Conservation (phyloP, 2,113 vertebrate species). For the Colistium nudipinnis region DNA sequence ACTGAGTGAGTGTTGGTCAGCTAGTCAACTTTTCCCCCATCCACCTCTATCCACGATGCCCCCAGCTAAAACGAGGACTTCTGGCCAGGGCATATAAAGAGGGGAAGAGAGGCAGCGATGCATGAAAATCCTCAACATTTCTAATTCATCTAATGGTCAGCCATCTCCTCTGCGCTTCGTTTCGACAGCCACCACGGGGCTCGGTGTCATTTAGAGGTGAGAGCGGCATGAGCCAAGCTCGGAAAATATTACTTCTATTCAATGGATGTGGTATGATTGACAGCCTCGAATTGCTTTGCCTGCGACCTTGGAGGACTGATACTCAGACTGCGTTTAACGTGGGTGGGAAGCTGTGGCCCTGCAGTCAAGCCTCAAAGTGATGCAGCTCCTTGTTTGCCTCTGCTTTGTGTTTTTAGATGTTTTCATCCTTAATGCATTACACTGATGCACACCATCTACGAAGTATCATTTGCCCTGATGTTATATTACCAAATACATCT, state of each 20-base stretch:
- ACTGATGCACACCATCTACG: background rate
- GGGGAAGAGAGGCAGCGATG: slow-evolving; percentile 26
- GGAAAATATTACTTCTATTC: slow-evolving; percentile 69
- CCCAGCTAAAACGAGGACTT: slow-evolving; percentile 4
- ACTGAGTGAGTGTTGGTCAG: slow-evolving; percentile 1
- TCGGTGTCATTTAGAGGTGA: slow-evolving; percentile 71
- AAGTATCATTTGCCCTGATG: background rate
- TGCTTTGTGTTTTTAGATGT: slow-evolving; percentile 8
- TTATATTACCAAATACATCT: background rate
- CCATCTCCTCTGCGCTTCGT: slow-evolving; percentile 22
- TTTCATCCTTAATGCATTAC: slow-evolving; percentile 5
- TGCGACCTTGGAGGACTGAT: slow-evolving; percentile 57
- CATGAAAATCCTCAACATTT: slow-evolving; percentile 45
- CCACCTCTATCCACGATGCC: slow-evolving; percentile 1
- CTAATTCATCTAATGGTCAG: slow-evolving; percentile 44
- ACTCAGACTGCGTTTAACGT: slow-evolving; percentile 40
- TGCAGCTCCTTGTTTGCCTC: slow-evolving; percentile 15
- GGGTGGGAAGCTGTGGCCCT: slow-evolving; percentile 34
- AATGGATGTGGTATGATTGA: slow-evolving; percentile 62
- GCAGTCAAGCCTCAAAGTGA: slow-evolving; percentile 18
- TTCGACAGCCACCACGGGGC: slow-evolving; percentile 44
- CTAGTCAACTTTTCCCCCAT: slow-evolving; percentile 15
- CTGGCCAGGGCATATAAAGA: slow-evolving; percentile 27
- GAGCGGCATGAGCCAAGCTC: slow-evolving; percentile 49
- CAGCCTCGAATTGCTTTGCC: slow-evolving; percentile 56